Conservation (phyloP, 2,888 invertebrate genomes). For the Xylocampa areola region DNA sequence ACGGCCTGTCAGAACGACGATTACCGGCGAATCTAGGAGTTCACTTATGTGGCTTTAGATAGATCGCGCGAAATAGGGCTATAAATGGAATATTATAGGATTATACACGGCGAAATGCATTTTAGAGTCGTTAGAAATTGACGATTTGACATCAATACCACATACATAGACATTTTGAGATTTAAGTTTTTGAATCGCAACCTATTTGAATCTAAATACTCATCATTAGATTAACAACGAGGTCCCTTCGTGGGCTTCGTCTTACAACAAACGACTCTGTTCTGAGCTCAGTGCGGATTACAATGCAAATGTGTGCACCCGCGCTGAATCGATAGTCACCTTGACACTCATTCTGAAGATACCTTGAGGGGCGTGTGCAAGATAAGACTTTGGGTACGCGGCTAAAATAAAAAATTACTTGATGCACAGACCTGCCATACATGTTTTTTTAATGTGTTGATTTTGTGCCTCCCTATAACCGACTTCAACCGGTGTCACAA, state of each 20-base stretch:
- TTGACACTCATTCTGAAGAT: slow-evolving; percentile 39
- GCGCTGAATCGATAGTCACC: slow-evolving; percentile 46
- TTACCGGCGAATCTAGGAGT: slow-evolving; percentile 51
- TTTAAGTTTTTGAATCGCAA: too few species aligned
- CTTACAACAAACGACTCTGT: slow-evolving; percentile 15
- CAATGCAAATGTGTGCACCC: slow-evolving; percentile 56
- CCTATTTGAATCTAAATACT: background rate
- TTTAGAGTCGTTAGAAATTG: too few species aligned
- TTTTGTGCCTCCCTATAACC: too few species aligned
- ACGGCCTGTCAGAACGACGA: slow-evolving; percentile 40
- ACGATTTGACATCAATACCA: background rate
- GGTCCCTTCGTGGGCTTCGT: background rate
- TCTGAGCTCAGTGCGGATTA: slow-evolving; percentile 25
- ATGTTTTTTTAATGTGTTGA: background rate
- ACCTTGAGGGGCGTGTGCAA: slow-evolving; percentile 33
- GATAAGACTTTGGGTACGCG: slow-evolving; percentile 18
- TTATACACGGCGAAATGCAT: slow-evolving; percentile 6
- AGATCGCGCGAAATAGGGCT: slow-evolving; percentile 10
- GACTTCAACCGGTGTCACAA: too few species aligned
- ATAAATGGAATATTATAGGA: slow-evolving; percentile 19
- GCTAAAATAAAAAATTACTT: slow-evolving; percentile 3
- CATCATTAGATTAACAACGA: background rate
- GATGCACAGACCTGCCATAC: background rate
- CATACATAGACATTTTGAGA: too few species aligned
- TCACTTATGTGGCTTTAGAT: slow-evolving; percentile 38